Base-by-base conservation (phyloP, 2,797 vertebrate genomes). In the Clarias pachynema region DNA sequence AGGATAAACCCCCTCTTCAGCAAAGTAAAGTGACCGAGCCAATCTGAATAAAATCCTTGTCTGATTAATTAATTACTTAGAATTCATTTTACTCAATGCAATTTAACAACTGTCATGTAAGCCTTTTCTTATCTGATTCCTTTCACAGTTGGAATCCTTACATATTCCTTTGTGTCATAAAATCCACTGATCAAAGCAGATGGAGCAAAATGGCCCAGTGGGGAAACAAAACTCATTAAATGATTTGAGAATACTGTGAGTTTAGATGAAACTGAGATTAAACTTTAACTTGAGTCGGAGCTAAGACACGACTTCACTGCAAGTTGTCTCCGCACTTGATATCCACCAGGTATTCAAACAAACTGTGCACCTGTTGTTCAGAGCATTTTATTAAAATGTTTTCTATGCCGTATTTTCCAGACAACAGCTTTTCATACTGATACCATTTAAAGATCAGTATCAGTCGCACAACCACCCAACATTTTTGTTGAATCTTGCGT, bases 171-270 rank as follows among this genome's bases (percentile, higher is more conserved):
- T 79, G 31, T 37, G 31, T 79, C 31, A 60, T 16, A 59, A 62
- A 78, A 6, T 3, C 10, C 56, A 60, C 20, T 34, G 56, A 59
- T 77, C 18, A 9, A 60, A 2, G 7, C 56, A 77, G 53, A 59
- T 77, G 26, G 26, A 34, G n/a, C 10, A 77, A 34, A 77, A 77
- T 59, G 9, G 74, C 37, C 59, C 24, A 44, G 34, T 63, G 31
- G 60, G 59, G 60, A 79, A 63, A 63, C 14, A 26, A 63, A 79
- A 59, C 60, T 79, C 34, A 79, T 63, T 79, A n/a, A 44, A 79
- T 7, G 0, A 15, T 44, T 79, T 63, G 0, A 44, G 18, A 79
- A 79, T 31, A 40, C 12, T 31, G 72, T 57, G 56, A 37, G 1
- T 59, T 34, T 77, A 56, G 18, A 40, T 62, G 59, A 79, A 63